Evolutionary conservation across 2,797 vertebrate genomes (phyloP), one percentile per base, ranked within the genome.

Genomic region (Neostethus bicornis): DNA sequence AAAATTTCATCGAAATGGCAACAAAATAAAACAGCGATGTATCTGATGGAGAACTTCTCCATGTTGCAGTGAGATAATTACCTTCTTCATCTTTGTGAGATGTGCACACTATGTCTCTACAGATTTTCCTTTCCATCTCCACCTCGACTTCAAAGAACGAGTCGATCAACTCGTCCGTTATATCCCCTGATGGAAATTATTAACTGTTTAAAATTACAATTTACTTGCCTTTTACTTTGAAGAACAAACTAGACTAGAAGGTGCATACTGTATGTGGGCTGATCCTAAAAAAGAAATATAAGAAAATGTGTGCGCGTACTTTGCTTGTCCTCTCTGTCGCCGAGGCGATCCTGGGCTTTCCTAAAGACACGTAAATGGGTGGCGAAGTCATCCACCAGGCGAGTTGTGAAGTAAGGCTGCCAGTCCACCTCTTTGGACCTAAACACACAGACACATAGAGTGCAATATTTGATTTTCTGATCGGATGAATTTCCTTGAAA

Each of bases 341-440:
- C 85, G 73, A 96, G 91, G 79, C 92, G 95, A 86, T 97, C 96
- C 75, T 99, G 97, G 84, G 96, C 95, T 93, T 98, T 99, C 88
- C 96, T 94, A 79, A 98, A 99, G 83, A 98, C 95, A 81, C 96
- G 93, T 75, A 99, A 93, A 85, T 99, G 97, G 66, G 97, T 98
- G 77, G 96, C 96, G 81, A 99, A 99, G 80, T 98, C 96, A 77
- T 99, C 97, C 83, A 99, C 96, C 83, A 99, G 93, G 73, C 96
- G 92, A 70, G 97, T 99, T 63, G 97, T 98, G 83, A 99, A 97
- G 87, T 99, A 99, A 89, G 96, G 97, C 90, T 99, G 97, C 97
- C 97, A 99, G 91, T 99, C 97, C 87, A 96, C 95, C 86, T 99
- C 97, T 89, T 99, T 99, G 67, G 89, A 90, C 67, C 89, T 90